Percentiles rank a stretch among this genome's conserved stretches.
These are phyloP conservation scores for Miichthys miiuy DNA, from an alignment of 2,797 vertebrate species.

Conservation along the genomic window DNA sequence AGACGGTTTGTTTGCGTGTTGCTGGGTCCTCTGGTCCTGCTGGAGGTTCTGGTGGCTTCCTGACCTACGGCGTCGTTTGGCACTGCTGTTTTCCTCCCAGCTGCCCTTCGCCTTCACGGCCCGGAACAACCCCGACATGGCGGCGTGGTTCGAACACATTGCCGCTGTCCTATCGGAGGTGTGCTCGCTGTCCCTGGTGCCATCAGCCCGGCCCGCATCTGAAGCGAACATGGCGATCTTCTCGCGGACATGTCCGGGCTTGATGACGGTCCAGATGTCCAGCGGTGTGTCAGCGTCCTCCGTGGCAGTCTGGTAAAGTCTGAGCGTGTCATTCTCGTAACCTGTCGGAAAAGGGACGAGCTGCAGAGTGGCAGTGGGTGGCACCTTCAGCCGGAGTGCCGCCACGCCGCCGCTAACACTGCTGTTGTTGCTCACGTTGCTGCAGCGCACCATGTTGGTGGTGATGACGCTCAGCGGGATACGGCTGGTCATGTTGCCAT, in stretches of 20 bases:
- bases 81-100: slow-evolving; percentile 90
- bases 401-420: slow-evolving; percentile 1
- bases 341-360: slow-evolving; percentile 1
- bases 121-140: slow-evolving; percentile 46
- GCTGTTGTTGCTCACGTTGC: slow-evolving; percentile 8
- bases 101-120: slow-evolving; percentile 91
- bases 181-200: fast-evolving
- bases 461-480: slow-evolving; percentile 87
- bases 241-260: slow-evolving; percentile 96
- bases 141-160: neutral
- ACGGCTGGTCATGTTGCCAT: slow-evolving; percentile 68
- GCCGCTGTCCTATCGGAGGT: neutral
- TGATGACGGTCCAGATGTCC: slow-evolving; percentile 94
- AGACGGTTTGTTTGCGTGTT: fast-evolving
- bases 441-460: slow-evolving; percentile 85
- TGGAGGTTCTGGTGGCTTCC: slow-evolving; percentile 66
- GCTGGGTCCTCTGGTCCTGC: slow-evolving; percentile 52
- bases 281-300: slow-evolving; percentile 84
- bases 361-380: slow-evolving; percentile 10
- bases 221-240: slow-evolving; percentile 96
- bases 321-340: slow-evolving; percentile 64
- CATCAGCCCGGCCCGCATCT: slow-evolving; percentile 49
- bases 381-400: slow-evolving; percentile 23
- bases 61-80: slow-evolving; percentile 91
- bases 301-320: slow-evolving; percentile 31